Evolutionary conservation across 1,140 invertebrate species (phyloP).

Genomic region (Metopolophium dirhodum): DNA sequence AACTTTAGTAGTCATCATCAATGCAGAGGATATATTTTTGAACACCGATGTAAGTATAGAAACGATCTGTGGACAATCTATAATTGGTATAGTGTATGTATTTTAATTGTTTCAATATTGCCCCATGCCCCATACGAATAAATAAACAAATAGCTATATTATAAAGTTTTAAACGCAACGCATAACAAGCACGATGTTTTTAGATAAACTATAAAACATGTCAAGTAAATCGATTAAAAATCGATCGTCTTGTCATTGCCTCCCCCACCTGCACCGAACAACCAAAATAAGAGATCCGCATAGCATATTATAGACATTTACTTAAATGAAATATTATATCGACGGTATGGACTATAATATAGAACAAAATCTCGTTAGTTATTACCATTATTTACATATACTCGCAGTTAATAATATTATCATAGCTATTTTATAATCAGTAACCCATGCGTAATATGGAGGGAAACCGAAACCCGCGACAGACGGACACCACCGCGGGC

Average conservation of each 20-base stretch:
- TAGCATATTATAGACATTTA: background rate
- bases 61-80: no score
- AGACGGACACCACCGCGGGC: background rate
- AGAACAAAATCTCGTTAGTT: background rate
- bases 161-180: no score
- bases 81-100: no score
- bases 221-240: background rate
- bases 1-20: no score
- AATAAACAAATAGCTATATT: no score
- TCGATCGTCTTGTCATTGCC: background rate
- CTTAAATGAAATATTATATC: background rate
- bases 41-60: no score
- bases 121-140: no score
- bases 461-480: background rate
- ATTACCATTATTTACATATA: background rate
- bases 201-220: no score
- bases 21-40: no score
- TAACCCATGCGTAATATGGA: background rate
- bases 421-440: background rate
- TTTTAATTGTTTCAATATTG: no score
- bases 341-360: background rate
- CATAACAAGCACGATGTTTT: no score
- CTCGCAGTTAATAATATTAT: background rate
- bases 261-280: background rate
- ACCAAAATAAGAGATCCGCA: no score